Percentiles rank a stretch among this genome's conserved stretches.
phyloP scores from a whole-genome alignment of 2,797 vertebrate species.

The Macrochelys suwanniensis region DNA sequence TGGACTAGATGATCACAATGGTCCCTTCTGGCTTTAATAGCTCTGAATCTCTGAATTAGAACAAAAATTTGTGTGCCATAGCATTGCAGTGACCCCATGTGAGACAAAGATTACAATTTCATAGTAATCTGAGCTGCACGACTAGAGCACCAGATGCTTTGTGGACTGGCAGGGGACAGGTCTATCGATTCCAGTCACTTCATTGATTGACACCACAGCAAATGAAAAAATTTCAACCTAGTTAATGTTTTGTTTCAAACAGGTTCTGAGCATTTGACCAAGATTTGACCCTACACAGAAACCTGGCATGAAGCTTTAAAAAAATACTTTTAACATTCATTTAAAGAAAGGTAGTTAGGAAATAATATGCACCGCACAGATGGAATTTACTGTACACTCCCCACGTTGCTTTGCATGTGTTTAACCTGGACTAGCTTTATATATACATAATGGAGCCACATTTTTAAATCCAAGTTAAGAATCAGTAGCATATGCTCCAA shows the following conservation, averaged over 20 bases:
- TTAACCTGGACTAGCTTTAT: background rate
- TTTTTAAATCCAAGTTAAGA: background rate
- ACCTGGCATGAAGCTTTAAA: background rate
- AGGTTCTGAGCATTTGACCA: conserved; percentile 46
- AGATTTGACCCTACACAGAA: conserved; percentile 24
- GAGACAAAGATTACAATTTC: background rate
- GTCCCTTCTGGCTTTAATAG: background rate
- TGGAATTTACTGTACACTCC: background rate
- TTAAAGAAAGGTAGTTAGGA: background rate
- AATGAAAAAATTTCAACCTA: conserved; percentile 32
- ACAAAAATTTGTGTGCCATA: background rate
- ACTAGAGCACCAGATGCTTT: background rate
- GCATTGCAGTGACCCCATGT: background rate
- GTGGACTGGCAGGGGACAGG: background rate
- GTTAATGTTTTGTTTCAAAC: conserved; percentile 61
- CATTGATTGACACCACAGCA: conserved; percentile 43
- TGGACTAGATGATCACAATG: background rate
- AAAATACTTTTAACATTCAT: background rate
- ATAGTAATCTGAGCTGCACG: background rate
- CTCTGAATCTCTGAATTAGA: background rate
- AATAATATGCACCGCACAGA: background rate
- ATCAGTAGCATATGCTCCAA: background rate
- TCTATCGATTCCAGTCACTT: background rate
- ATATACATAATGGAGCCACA: background rate
- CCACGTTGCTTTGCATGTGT: background rate